Evolutionary conservation across 2,797 vertebrate genomes (phyloP).

Genomic region (Macrochelys suwanniensis): DNA sequence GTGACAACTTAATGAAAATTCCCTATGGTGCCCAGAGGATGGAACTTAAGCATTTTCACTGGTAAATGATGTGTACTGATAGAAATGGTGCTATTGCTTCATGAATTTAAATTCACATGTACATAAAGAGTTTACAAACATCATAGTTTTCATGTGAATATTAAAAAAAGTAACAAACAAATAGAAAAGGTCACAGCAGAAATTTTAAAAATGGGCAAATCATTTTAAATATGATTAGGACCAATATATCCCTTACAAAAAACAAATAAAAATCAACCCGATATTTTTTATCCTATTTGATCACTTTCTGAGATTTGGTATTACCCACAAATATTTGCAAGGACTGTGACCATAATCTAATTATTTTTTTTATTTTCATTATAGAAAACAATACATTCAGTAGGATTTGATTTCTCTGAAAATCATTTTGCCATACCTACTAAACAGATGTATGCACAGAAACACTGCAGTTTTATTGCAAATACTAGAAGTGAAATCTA

Average conservation of each 20-base stretch:
- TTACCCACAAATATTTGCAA: neutral
- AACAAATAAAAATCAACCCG: neutral
- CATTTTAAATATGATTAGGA: neutral
- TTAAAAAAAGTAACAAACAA: neutral
- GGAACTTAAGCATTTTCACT: neutral
- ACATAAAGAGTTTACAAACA: neutral
- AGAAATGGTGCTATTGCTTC: neutral
- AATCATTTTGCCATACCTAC: neutral
- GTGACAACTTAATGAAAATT: neutral
- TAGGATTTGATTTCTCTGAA: neutral
- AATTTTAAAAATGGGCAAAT: neutral
- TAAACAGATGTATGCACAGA: neutral
- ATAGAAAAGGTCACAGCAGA: neutral
- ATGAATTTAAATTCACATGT: neutral
- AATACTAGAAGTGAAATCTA: neutral
- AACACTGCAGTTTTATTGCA: neutral
- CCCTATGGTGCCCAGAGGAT: neutral
- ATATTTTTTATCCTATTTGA: neutral
- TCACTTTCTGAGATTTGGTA: neutral
- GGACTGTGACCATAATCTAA: rapidly evolving
- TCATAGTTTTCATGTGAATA: neutral
- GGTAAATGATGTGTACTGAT: neutral
- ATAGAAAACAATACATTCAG: neutral
- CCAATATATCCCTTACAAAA: neutral
- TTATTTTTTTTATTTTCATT: neutral